Evolutionary conservation across 2,888 invertebrate genomes (phyloP), one percentile per base, ranked within the genome.

Genomic region (Lithophane socia): DNA sequence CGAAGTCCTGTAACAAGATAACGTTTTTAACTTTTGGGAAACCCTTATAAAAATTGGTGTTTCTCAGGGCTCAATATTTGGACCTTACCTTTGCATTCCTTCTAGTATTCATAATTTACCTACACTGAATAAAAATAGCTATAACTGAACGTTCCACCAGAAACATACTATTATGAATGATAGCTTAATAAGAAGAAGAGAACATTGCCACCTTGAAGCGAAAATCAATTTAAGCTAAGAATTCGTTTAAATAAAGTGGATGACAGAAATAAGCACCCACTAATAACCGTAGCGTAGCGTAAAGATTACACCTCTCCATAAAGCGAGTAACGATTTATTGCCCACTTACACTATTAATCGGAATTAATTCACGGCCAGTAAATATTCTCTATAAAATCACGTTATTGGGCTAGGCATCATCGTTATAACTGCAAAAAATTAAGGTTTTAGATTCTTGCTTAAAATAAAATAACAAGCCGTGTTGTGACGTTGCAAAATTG

Each of bases 231-330:
- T 10, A 18, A 47, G 18, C n/a, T 80, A 60, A 54, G 24, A 75
- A 75, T 68, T 21, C 49, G 37, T 68, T 73, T 52, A 49, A 74
- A 77, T 72, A 65, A 67, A 77, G 71, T 80, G 52, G 63, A 70
- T 89, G 73, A 66, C 56, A 61, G 69, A 52, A 58, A 71, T 67
- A 63, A 67, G 61, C 60, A n/a, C 64, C 49, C 24, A 3, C 61
- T 60, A 77, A 71, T 71, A 71, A 61, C 24, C 24, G 52, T 47
- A 13, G 56, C 49, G 58, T 73, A 58, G 66, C 79, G 58, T 70
- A 66, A 56, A 84, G 85, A 84, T 85, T 84, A 70, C 63, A 78
- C 65, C 64, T 64, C 65, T 78, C 82, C 78, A 82, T 78, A 82
- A 66, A 78, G 42, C 75, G 74, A 86, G 73, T 75, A 77, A 37